phyloP scores from a whole-genome alignment of 2,797 vertebrate species.

The Semaprochilodus insignis region DNA sequence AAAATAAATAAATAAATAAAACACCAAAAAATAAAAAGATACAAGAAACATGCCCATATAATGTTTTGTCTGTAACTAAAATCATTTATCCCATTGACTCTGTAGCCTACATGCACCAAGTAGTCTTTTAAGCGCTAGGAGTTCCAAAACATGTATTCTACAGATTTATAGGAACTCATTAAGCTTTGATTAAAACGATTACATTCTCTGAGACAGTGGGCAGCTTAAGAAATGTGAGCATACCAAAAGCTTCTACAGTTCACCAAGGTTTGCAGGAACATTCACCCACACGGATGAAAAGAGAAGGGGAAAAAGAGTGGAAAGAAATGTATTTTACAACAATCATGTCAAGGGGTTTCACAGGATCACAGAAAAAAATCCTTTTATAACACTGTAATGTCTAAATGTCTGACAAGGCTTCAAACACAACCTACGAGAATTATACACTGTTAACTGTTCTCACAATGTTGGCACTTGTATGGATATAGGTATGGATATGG shows the following conservation, averaged over 20 bases:
- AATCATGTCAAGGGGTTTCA: conserved; percentile 60
- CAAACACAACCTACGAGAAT: neutral
- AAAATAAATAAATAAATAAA: neutral
- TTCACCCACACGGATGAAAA: conserved; percentile 90
- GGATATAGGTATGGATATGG: neutral
- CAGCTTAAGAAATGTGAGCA: conserved; percentile 83
- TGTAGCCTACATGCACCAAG: neutral
- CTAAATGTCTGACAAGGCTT: neutral
- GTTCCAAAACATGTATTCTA: neutral
- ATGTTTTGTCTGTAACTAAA: neutral
- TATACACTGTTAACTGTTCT: neutral
- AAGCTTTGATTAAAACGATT: conserved; percentile 53
- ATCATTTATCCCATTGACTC: neutral
- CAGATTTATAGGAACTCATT: neutral
- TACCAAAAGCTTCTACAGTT: conserved; percentile 95
- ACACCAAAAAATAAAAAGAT: neutral
- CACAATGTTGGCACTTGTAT: neutral
- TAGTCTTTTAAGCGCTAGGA: neutral
- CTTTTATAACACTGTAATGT: neutral
- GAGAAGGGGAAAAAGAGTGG: conserved; percentile 78
- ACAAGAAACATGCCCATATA: neutral
- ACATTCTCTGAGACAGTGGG: conserved; percentile 78
- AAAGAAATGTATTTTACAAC: conserved; percentile 74
- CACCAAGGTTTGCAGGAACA: conserved; percentile 89
- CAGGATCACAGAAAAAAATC: neutral